Evolutionary conservation across 2,113 vertebrate genomes (phyloP).

Genomic region (Gambusia holbrooki): DNA sequence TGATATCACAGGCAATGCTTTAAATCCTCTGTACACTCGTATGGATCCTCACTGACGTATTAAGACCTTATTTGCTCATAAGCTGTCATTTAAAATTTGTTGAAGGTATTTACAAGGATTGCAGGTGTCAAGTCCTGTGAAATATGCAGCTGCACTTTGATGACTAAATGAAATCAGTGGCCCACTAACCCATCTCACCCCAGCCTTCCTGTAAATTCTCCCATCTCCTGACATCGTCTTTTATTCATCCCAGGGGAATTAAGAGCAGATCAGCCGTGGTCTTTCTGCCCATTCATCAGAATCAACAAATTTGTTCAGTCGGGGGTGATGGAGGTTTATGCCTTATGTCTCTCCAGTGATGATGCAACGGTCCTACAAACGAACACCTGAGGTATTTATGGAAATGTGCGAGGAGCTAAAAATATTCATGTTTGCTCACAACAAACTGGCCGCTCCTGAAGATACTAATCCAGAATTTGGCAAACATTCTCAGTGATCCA

Average conservation of each 20-base stretch:
- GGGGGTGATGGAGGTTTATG: conserved; percentile 31
- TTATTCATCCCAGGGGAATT: conserved; percentile 14
- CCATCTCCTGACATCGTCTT: conserved; percentile 1
- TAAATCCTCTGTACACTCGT: conserved; percentile 12
- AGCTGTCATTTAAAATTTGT: background rate
- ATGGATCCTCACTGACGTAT: background rate
- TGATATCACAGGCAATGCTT: conserved; percentile 9
- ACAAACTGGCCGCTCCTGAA: conserved; percentile 27
- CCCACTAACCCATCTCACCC: background rate
- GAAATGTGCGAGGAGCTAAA: conserved; percentile 37
- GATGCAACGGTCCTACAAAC: conserved; percentile 25
- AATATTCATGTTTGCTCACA: conserved; percentile 18
- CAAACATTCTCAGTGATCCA: conserved; percentile 16
- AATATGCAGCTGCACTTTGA: background rate
- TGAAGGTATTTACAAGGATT: background rate
- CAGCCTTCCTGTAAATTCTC: background rate
- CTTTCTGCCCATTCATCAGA: conserved; percentile 45
- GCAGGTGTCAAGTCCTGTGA: background rate
- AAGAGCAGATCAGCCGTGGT: conserved; percentile 18
- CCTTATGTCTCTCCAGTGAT: conserved; percentile 24
- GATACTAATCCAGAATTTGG: conserved; percentile 41
- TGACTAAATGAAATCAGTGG: background rate
- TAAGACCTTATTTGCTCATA: background rate
- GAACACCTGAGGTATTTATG: conserved; percentile 54
- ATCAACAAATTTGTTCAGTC: conserved; percentile 50